phyloP scores from a whole-genome alignment of 2,888 invertebrate genomes.

The Epinotia bilunana region DNA sequence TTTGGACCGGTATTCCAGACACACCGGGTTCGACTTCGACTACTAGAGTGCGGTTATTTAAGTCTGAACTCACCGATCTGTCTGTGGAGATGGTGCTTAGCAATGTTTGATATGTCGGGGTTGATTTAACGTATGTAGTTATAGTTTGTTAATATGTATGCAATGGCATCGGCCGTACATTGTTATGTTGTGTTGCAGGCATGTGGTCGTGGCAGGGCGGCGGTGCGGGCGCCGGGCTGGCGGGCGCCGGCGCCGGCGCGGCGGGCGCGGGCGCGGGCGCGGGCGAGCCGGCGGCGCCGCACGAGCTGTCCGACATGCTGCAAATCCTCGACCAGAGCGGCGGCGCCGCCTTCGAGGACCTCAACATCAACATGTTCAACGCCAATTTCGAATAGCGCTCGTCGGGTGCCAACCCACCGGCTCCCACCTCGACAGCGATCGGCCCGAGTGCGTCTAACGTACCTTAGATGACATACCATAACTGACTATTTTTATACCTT shows the following conservation, averaged over 20 bases:
- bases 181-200: constrained; percentile 71
- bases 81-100: no score
- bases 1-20: no score
- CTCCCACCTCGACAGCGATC: background rate
- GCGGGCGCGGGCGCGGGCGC: constrained; percentile 52
- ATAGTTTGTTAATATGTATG: no score
- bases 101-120: no score
- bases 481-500: background rate
- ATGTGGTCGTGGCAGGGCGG: constrained; percentile 90
- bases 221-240: constrained; percentile 44
- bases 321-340: constrained; percentile 95
- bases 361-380: constrained; percentile 95
- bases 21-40: no score
- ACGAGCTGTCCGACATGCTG: constrained; percentile 95
- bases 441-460: background rate
- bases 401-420: constrained; percentile 23
- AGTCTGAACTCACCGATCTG: no score
- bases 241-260: no score
- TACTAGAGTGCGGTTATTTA: no score
- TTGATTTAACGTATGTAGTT: no score
- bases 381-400: constrained; percentile 81
- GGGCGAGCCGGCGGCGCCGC: constrained; percentile 82
- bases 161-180: no score
- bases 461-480: background rate
- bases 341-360: constrained; percentile 93